phyloP scores from a whole-genome alignment of 2,113 vertebrate genomes.

The Rhynchomys soricoides region DNA sequence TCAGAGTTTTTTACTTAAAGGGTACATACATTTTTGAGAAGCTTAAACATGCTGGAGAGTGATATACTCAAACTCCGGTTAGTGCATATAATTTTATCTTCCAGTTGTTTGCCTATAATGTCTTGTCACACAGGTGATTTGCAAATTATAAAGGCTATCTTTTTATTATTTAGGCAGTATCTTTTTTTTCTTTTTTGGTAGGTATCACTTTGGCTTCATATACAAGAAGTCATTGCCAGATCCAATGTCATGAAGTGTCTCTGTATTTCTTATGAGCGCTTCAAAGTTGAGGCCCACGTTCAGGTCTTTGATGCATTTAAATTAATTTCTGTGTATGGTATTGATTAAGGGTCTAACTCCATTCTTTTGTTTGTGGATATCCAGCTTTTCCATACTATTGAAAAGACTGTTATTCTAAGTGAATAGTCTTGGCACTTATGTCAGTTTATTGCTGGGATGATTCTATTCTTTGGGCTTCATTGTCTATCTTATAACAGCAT shows the following conservation, averaged over 20 bases:
- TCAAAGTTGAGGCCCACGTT: neutral
- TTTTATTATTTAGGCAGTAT: neutral
- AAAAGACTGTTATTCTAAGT: neutral
- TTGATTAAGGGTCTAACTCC: neutral
- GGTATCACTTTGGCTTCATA: neutral
- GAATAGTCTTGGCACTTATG: neutral
- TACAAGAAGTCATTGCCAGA: neutral
- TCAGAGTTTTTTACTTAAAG: neutral
- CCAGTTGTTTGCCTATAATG: neutral
- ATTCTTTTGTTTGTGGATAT: constrained; percentile 12
- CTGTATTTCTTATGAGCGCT: neutral
- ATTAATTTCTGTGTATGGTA: neutral
- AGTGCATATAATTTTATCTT: neutral
- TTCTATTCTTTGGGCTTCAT: neutral
- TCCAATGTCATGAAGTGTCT: neutral
- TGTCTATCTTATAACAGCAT: neutral
- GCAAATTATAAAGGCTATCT: neutral
- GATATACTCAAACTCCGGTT: neutral
- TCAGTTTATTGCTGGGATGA: neutral
- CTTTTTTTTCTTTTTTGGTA: too few relatives aligned
- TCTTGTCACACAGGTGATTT: neutral
- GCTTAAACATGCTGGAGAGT: neutral
- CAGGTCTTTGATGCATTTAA: neutral
- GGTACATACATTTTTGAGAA: neutral
- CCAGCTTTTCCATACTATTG: neutral